Base-by-base conservation (phyloP, 2,113 vertebrate species). In the Polypterus bichir region DNA sequence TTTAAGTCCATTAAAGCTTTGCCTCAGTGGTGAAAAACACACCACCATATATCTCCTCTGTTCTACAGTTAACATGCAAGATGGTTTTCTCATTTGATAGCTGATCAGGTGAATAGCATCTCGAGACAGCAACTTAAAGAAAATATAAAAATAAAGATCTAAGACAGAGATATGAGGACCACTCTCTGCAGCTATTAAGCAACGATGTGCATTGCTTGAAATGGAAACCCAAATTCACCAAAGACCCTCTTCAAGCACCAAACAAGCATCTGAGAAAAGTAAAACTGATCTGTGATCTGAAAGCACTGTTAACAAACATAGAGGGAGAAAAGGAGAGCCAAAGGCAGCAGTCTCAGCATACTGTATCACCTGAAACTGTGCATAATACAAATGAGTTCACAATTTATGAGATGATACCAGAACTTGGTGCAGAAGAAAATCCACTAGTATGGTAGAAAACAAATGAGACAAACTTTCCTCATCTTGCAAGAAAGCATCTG, bases 21-120 rank as follows among this genome's bases (percentile, higher is more conserved):
- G 67, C 59, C 63, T 65, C n/a, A 65, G 57, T 64, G 69, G 61
- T n/a, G 58, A 63, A 59, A 70, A 68, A 52, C 58, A 59, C 60
- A 62, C 69, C 1, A 63, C 60, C 8, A n/a, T n/a, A n/a, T n/a
- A 9, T 63, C 9, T 68, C 52, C 47, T 63, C 59, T 58, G 54
- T 71, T 57, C 55, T 68, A 11, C 69, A 63, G 45, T 48, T 62
- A 62, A 47, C 59, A 9, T 69, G 65, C 64, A 62, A 70, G 53
- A 64, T 67, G 62, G 52, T n/a, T 46, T 49, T 48, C 51, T 10
- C 56, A 49, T 61, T 46, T 67, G 9, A 62, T 3, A 11, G 9
- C 56, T 66, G 27, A 56, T 10, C 27, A 65, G 64, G 44, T 6
- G 55, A 59, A 61, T 54, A 45, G 45, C 48, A 46, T 51, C 47